Evolutionary conservation across 2,113 vertebrate genomes (phyloP), one percentile per base, ranked within the genome.

Genomic region (Nothoprocta perdicaria): DNA sequence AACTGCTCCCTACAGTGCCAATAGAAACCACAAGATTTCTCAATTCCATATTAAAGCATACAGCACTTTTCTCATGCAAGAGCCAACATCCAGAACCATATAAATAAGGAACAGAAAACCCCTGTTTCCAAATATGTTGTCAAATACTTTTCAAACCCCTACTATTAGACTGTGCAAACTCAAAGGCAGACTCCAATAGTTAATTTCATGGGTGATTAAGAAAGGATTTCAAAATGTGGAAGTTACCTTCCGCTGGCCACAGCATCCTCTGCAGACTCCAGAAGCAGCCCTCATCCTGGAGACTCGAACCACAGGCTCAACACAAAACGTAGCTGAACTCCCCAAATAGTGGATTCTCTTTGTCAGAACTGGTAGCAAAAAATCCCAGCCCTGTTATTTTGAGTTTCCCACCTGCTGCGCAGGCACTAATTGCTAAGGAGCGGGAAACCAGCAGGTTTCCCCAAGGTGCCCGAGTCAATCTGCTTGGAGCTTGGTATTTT

Each of bases 181-280:
- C 43, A 6, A 67, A 80, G 87, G 95, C 60, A 78, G 52, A 15
- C 33, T 91, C 82, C 93, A 84, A 78, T 19, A 60, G 72, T 84
- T 93, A 92, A 94, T 90, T 91, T 95, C 80, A 94, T 27, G 94
- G 93, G 22, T 90, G 92, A 95, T 95, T 95, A 94, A 88, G 66
- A 86, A 52, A 33, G 92, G 83, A 75, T 92, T 95, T 86, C 14
- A 67, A 89, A 89, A 86, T 5, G 48, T 86, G 88, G 90, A 78
- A 95, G 77, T 88, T 35, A 76, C 65, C 74, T 85, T 80, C 50
- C 74, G 79, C 79, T 83, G 82, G 91, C 93, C 87, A 63, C 75
- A 67, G 94, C 85, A 93, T 93, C 89, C 80, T 91, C 87, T 52
- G 91, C 38, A 68, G 86, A 76, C 86, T 94, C 83, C 94, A 95